Conservation (phyloP, 2,797 vertebrate genomes). For the Tamandua tetradactyla region DNA sequence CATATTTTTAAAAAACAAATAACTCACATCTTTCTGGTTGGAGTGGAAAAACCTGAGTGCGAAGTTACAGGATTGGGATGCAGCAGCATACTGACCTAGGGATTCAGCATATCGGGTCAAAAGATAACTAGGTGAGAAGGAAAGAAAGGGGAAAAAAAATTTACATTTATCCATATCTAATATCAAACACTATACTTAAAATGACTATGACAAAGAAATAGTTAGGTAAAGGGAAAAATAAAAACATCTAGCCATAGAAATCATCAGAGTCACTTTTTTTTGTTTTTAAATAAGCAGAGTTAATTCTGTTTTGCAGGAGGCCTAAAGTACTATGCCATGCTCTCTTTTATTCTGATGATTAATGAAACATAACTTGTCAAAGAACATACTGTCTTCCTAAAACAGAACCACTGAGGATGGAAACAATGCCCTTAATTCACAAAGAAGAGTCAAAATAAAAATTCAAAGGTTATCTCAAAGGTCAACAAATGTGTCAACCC, state of each 20-base stretch:
- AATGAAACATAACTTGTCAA: background rate
- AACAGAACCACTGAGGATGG: background rate
- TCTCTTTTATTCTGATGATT: background rate
- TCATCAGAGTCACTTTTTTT: background rate
- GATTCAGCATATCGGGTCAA: slow-evolving; percentile 95
- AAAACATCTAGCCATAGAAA: background rate
- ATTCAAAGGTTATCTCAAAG: slow-evolving; percentile 22
- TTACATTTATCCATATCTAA: slow-evolving; percentile 35
- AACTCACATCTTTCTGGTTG: slow-evolving; percentile 99
- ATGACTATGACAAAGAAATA: slow-evolving; percentile 33
- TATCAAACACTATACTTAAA: background rate
- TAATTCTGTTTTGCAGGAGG: slow-evolving; percentile 5
- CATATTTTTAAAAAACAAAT: background rate
- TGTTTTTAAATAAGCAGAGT: background rate
- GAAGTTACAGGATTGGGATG: slow-evolving; percentile 98
- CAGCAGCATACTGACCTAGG: slow-evolving; percentile 95
- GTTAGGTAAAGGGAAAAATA: slow-evolving; percentile 9
- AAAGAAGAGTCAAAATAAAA: slow-evolving; percentile 27
- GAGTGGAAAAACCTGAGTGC: slow-evolving; percentile 99
- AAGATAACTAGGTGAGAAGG: slow-evolving; percentile 89
- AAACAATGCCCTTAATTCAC: slow-evolving; percentile 28
- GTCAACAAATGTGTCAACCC: background rate
- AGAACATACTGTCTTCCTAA: slow-evolving; percentile 9
- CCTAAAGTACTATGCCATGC: background rate
- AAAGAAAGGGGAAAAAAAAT: slow-evolving; percentile 1